Percentiles rank a stretch among this genome's conserved stretches.
Conservation (phyloP, 2,797 vertebrate species). For the Smutsia temminckii region DNA sequence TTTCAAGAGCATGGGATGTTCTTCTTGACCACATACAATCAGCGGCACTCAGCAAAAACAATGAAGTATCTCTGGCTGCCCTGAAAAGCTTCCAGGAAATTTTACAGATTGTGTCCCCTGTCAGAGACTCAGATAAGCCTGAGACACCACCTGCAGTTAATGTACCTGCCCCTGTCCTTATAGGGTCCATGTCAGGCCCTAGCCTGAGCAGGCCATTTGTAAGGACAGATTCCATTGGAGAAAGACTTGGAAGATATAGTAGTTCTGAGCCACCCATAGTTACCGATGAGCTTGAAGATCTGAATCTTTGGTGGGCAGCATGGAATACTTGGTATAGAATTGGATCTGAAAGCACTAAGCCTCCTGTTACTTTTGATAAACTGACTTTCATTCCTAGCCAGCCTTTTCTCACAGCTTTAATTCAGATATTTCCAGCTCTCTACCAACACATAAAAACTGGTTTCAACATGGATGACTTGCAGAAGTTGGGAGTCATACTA, state of each 20-base stretch:
- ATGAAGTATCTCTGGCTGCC: conserved; percentile 98
- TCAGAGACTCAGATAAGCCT: conserved; percentile 92
- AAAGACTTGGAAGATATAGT: conserved; percentile 91
- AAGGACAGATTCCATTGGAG: conserved; percentile 95
- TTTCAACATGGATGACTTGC: conserved; percentile 98
- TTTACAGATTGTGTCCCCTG: conserved; percentile 95
- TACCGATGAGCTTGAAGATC: conserved; percentile 94
- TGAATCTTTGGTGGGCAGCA: conserved; percentile 97
- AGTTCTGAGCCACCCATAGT: conserved; percentile 87
- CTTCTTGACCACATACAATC: conserved; percentile 98
- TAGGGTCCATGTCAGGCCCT: conserved; percentile 91
- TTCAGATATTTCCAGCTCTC: conserved; percentile 98
- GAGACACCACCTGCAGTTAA: conserved; percentile 93
- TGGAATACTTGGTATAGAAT: conserved; percentile 98
- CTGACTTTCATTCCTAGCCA: conserved; percentile 97
- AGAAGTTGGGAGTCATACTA: conserved; percentile 95
- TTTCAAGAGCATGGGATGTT: conserved; percentile 98
- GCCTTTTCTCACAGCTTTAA: conserved; percentile 97
- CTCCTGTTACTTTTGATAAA: conserved; percentile 92
- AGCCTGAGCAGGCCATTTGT: conserved; percentile 92
- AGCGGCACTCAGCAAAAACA: conserved; percentile 98
- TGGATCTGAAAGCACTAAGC: conserved; percentile 96
- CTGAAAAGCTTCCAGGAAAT: conserved; percentile 99
- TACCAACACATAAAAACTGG: conserved; percentile 98
- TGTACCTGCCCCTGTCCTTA: conserved; percentile 92